Conservation (phyloP, 2,888 invertebrate genomes). For the Phengaris arion region DNA sequence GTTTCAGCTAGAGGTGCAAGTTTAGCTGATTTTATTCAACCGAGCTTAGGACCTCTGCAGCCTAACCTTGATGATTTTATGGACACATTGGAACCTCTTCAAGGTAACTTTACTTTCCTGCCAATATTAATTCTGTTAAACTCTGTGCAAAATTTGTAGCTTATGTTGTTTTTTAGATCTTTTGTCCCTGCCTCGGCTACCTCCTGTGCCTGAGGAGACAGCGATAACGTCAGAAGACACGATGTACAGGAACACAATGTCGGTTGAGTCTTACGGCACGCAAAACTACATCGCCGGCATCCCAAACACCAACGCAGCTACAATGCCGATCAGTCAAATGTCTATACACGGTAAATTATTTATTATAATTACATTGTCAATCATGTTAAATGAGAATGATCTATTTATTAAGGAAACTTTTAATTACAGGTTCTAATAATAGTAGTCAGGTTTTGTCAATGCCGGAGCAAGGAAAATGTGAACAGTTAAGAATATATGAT, state of each 20-base stretch:
- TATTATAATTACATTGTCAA: slow-evolving; percentile 16
- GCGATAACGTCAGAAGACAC: slow-evolving; percentile 72
- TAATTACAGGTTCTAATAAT: slow-evolving; percentile 58
- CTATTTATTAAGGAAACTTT: slow-evolving; percentile 24
- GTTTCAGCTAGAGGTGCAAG: slow-evolving; percentile 89
- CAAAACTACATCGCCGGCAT: slow-evolving; percentile 55
- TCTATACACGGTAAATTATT: slow-evolving; percentile 61
- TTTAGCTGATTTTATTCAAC: slow-evolving; percentile 98
- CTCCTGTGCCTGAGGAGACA: slow-evolving; percentile 82
- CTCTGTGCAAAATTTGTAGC: neutral
- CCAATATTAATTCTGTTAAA: neutral
- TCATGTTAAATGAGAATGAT: slow-evolving; percentile 3
- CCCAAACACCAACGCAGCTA: slow-evolving; percentile 52
- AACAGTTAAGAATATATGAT: slow-evolving; percentile 67
- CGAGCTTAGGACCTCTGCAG: slow-evolving; percentile 97
- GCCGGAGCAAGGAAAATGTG: slow-evolving; percentile 63
- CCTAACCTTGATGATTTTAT: slow-evolving; percentile 97
- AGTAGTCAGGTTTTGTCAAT: slow-evolving; percentile 69
- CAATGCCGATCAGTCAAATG: slow-evolving; percentile 73
- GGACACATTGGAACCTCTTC: slow-evolving; percentile 92
- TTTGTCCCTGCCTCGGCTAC: slow-evolving; percentile 70
- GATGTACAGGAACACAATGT: slow-evolving; percentile 70
- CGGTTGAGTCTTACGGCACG: slow-evolving; percentile 61
- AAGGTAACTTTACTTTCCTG: slow-evolving; percentile 78
- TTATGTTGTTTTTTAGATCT: slow-evolving; percentile 53